These are phyloP conservation scores for Smithornis capensis DNA, from an alignment of 2,113 vertebrate genomes.

Conservation along the genomic window DNA sequence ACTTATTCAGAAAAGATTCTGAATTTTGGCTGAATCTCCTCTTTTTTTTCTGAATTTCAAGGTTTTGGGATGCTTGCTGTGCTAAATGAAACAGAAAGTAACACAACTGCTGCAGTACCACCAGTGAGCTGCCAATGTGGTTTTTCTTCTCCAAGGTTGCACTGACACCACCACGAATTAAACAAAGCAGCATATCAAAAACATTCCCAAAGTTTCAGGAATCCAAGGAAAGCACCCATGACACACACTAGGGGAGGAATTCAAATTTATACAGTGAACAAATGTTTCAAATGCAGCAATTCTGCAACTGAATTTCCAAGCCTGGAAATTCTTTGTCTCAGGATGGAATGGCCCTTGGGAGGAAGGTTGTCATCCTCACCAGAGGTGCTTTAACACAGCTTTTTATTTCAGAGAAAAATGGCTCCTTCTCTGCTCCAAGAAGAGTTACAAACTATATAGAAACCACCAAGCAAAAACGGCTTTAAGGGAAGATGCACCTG, in stretches of 20 bases:
- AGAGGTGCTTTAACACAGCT: not conserved
- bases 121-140: not conserved
- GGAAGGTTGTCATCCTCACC: not conserved
- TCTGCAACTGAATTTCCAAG: not conserved
- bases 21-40: not conserved
- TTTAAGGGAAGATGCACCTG: not conserved
- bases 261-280: not conserved
- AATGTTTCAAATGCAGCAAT: not conserved
- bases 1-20: not conserved
- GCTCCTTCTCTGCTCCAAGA: not conserved
- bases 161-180: not conserved
- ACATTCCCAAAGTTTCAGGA: not conserved
- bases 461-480: not conserved
- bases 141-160: not conserved
- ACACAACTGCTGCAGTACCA: not conserved
- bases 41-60: not conserved
- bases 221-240: rapidly evolving
- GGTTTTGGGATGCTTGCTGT: not conserved
- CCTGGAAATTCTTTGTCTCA: not conserved
- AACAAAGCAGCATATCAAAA: not conserved
- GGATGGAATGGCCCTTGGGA: not conserved
- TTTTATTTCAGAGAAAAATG: not conserved
- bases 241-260: not conserved
- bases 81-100: not conserved
- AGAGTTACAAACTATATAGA: not conserved